These are phyloP conservation scores for Tupaia chinensis DNA, from an alignment of 2,113 vertebrate species.

Conservation along the genomic window DNA sequence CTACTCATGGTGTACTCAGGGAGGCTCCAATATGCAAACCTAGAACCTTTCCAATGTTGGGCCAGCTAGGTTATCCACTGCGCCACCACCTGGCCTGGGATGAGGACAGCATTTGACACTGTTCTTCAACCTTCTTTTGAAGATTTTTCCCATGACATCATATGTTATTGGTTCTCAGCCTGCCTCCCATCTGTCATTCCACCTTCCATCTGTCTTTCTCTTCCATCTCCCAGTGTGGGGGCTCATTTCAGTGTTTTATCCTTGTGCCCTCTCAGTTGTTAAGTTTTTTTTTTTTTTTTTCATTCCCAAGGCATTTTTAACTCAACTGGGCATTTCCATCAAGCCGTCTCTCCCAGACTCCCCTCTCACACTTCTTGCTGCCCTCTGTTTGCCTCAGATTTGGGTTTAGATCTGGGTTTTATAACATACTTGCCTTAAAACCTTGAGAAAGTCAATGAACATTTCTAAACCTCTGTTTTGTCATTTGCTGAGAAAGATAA, in stretches of 20 bases:
- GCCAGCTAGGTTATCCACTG: no score
- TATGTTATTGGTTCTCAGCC: background rate
- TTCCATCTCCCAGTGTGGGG: background rate
- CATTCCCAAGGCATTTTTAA: background rate
- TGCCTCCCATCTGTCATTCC: background rate
- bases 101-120: background rate
- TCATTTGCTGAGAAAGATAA: background rate
- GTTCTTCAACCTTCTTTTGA: background rate
- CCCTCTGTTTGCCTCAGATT: background rate
- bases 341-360: background rate
- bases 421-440: background rate
- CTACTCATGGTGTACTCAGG: no score
- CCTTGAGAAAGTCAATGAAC: background rate
- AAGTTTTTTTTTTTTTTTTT: background rate
- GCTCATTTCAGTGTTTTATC: background rate
- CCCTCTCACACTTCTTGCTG: background rate
- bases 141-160: background rate
- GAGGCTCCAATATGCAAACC: no score
- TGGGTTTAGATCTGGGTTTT: constrained; percentile 3
- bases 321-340: background rate
- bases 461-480: background rate
- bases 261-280: background rate
- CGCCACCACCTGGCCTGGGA: no score
- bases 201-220: background rate
- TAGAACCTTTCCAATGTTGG: no score